Percentiles rank a stretch among this genome's conserved stretches.
Evolutionary conservation across 2,797 vertebrate genomes (phyloP).

Genomic region (Lindbergichthys nudifrons): DNA sequence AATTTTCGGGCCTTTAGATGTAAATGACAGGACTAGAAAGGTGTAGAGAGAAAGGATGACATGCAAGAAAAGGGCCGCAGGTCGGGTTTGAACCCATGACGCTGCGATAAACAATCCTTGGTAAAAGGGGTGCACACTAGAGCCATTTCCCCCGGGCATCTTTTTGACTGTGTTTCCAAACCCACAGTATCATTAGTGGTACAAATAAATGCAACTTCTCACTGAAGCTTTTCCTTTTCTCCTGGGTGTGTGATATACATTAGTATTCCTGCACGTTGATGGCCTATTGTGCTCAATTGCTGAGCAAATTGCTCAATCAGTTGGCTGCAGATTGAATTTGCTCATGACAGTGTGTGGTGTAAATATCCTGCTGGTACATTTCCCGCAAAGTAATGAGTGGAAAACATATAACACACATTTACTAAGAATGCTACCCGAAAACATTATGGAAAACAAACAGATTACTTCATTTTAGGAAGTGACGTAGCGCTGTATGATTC

Average conservation of each 20-base stretch:
- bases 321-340: slow-evolving; percentile 78
- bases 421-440: slow-evolving; percentile 1
- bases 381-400: slow-evolving; percentile 44
- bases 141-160: background rate
- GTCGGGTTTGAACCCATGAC: too few species aligned
- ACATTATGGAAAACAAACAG: background rate
- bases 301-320: slow-evolving; percentile 77
- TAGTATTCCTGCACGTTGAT: slow-evolving; percentile 62
- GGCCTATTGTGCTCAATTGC: slow-evolving; percentile 76
- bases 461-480: background rate
- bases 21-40: too few species aligned
- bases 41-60: too few species aligned
- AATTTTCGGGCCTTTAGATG: too few species aligned
- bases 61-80: too few species aligned
- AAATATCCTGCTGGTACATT: slow-evolving; percentile 73
- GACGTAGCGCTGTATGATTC: background rate
- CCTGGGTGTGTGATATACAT: slow-evolving; percentile 54
- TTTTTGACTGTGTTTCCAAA: slow-evolving; percentile 10
- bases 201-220: slow-evolving; percentile 26
- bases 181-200: slow-evolving; percentile 19
- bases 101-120: too few species aligned
- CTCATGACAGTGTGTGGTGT: slow-evolving; percentile 67
- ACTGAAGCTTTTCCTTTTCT: slow-evolving; percentile 26
- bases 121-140: too few species aligned
- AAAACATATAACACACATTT: slow-evolving; percentile 50